Conservation (phyloP, 2,888 invertebrate genomes). For the Tenthredo livida region DNA sequence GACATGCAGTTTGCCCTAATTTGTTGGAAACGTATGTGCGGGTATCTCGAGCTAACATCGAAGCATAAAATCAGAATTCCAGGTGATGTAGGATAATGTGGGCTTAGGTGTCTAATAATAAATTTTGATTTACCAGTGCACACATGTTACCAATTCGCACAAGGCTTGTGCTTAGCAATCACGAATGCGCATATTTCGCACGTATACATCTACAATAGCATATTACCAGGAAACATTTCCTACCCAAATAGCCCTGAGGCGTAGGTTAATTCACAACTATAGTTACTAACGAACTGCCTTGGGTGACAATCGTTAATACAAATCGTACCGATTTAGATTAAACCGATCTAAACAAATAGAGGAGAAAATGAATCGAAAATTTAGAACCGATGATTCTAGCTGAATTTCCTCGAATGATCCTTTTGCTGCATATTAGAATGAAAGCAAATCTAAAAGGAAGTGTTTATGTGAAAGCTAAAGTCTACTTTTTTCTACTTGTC, state of each 20-base stretch:
- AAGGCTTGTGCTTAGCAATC: not conserved
- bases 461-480: not conserved
- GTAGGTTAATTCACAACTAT: not conserved
- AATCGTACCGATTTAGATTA: not conserved
- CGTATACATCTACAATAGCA: not conserved
- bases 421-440: not conserved
- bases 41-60: not conserved
- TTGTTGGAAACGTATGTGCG: not conserved
- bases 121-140: not conserved
- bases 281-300: not conserved
- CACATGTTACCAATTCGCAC: not conserved
- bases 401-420: not conserved
- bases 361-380: not conserved
- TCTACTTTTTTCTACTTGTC: not conserved
- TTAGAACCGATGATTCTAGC: not conserved
- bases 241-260: not conserved
- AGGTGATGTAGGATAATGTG: not conserved
- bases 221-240: not conserved
- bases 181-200: not conserved
- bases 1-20: slow-evolving; percentile 18
- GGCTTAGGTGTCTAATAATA: not conserved
- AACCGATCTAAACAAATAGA: not conserved
- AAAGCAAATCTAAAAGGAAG: not conserved
- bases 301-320: not conserved
- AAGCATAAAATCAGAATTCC: not conserved